Base-by-base conservation (phyloP, 2,113 vertebrate genomes). In the Neolamprologus toae region DNA sequence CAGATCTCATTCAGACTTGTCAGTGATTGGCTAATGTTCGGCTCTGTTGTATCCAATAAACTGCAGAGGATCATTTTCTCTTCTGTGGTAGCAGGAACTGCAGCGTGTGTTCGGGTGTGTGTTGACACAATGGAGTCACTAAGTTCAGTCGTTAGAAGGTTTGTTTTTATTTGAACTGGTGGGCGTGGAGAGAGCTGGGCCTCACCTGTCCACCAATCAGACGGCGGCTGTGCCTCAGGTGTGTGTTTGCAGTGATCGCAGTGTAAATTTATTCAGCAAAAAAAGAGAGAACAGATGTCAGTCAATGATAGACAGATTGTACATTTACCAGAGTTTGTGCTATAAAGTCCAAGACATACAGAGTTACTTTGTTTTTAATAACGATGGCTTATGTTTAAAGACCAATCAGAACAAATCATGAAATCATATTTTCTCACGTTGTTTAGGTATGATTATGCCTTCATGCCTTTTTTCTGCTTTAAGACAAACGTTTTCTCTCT, bases 91-190 rank as follows among this genome's bases (percentile, higher is more conserved):
- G 17, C 31, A 8, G 53, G 53, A 81, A 61, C 80, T 59, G 73
- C 31, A 21, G 80, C 1, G 80, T 84, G 23, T 6, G 73, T 28
- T 35, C 33, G 28, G 45, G 47, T 71, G 81, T 55, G 92, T 90
- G 87, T 93, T 90, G 91, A 91, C 90, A 82, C 33, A 85, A 82
- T 13, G 49, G 7, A 88, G 92, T 83, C 59, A 11, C 37, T 21
- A 37, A 5, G 83, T 87, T 91, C 21, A 73, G 78, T 57, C 14
- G 82, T 87, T 54, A 51, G 68, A 71, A 63, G 49, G 87, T 86
- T 90, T 91, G 93, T 95, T 88, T 94, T 82, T 88, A 53, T 95
- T 95, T 94, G 90, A 94, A 89, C 33, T 89, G 53, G 33, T 59
- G 89, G 93, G 93, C 8, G 90, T 55, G 86, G 53, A 7, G 26